A percentile compares a stretch with the other conserved stretches of the same genome.
These are phyloP conservation scores for Druon quercuslanigerum DNA, from an alignment of 1,140 invertebrate genomes.

Conservation along the genomic window DNA sequence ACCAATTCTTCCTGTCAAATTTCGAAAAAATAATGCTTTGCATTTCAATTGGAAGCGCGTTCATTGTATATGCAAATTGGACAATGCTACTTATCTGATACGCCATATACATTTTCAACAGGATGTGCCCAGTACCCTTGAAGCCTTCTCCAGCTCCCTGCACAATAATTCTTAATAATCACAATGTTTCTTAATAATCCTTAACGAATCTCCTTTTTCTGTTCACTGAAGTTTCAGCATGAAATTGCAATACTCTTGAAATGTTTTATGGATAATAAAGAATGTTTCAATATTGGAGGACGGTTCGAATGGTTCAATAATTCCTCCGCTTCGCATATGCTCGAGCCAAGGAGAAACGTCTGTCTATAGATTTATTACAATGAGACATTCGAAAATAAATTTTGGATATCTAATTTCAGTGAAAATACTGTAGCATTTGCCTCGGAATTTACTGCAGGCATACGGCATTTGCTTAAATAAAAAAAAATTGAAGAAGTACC, in stretches of 20 bases:
- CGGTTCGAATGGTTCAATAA: constrained; percentile 2
- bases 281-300: constrained; percentile 18
- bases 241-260: neutral
- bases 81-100: constrained; percentile 7
- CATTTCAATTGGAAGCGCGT: constrained; percentile 27
- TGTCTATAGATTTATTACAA: neutral
- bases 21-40: constrained; percentile 25
- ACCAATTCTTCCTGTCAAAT: constrained; percentile 17
- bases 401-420: neutral
- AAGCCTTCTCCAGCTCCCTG: neutral
- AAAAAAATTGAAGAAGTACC: too few relatives aligned
- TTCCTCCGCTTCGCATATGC: neutral
- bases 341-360: neutral
- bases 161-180: constrained; percentile 19
- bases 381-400: neutral
- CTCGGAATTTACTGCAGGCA: too few relatives aligned
- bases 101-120: constrained; percentile 14
- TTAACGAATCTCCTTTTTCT: neutral
- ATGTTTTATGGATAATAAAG: constrained; percentile 24
- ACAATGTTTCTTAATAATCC: constrained; percentile 2
- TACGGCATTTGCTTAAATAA: too few relatives aligned
- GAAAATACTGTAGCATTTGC: too few relatives aligned
- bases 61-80: constrained; percentile 29
- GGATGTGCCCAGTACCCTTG: neutral
- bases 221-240: neutral